Evolutionary conservation across 2,888 invertebrate genomes (phyloP).

Genomic region (Trisateles emortualis): DNA sequence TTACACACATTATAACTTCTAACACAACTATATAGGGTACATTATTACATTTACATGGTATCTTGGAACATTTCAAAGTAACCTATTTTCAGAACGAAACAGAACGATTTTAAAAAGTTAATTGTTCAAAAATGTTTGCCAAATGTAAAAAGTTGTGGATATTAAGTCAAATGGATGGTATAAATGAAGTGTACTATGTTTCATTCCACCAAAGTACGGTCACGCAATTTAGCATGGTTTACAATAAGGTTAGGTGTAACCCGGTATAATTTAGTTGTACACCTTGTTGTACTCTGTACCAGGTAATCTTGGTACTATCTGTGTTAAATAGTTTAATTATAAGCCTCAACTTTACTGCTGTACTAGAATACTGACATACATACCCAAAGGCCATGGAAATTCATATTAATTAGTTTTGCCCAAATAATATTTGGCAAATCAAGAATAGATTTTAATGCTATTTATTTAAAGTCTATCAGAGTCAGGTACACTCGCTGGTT

Average conservation of each 20-base stretch:
- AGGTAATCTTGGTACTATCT: conserved; percentile 9
- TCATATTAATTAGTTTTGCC: no score
- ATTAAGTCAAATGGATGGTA: conserved; percentile 49
- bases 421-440: no score
- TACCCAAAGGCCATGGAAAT: no score
- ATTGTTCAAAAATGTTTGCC: conserved; percentile 64
- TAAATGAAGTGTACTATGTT: conserved; percentile 31
- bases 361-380: conserved; percentile 4
- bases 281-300: conserved; percentile 10
- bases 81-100: conserved; percentile 40
- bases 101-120: conserved; percentile 60
- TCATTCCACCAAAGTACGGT: conserved; percentile 18
- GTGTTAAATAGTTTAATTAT: conserved; percentile 9
- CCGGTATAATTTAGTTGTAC: conserved; percentile 11
- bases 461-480: no score
- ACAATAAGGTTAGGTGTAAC: conserved; percentile 8
- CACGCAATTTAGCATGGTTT: conserved; percentile 13
- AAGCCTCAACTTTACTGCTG: conserved; percentile 3
- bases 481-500: no score
- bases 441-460: no score
- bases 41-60: conserved; percentile 9
- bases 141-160: conserved; percentile 61
- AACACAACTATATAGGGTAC: conserved; percentile 20
- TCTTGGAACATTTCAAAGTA: conserved; percentile 13
- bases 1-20: conserved; percentile 15